Evolutionary conservation across 1,140 invertebrate species (phyloP).

Genomic region (Drosophila tani): DNA sequence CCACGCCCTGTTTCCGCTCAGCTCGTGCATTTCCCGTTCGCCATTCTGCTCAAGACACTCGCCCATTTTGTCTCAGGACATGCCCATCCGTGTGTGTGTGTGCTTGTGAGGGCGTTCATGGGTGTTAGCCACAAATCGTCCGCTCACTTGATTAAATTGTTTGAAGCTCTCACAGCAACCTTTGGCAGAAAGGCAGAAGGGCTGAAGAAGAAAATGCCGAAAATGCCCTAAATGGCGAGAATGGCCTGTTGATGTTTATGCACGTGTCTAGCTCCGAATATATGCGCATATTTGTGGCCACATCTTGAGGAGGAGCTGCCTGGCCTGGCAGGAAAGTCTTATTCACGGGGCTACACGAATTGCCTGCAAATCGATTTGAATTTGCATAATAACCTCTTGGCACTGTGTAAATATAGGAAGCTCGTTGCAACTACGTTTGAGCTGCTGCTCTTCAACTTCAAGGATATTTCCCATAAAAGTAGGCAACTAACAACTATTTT

Average conservation of each 20-base stretch:
- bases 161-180: conserved; percentile 43
- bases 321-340: conserved; percentile 1
- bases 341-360: conserved; percentile 31
- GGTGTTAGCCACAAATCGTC: conserved; percentile 66
- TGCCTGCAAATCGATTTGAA: conserved; percentile 47
- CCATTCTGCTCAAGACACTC: conserved; percentile 47
- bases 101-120: conserved; percentile 11
- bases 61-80: conserved; percentile 27
- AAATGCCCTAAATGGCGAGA: conserved; percentile 59
- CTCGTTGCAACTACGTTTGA: conserved; percentile 8
- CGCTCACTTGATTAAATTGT: conserved; percentile 75
- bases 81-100: not conserved
- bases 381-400: conserved; percentile 56
- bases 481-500: conserved; percentile 27
- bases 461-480: conserved; percentile 17
- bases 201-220: conserved; percentile 22
- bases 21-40: conserved; percentile 64
- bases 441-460: conserved; percentile 16
- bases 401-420: conserved; percentile 32
- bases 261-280: conserved; percentile 47
- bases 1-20: conserved; percentile 62
- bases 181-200: conserved; percentile 21
- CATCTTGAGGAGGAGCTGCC: conserved; percentile 15
- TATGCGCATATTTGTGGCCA: conserved; percentile 55
- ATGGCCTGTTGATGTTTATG: conserved; percentile 62